phyloP scores from a whole-genome alignment of 2,888 invertebrate species.

The Acanthopleura granulata region DNA sequence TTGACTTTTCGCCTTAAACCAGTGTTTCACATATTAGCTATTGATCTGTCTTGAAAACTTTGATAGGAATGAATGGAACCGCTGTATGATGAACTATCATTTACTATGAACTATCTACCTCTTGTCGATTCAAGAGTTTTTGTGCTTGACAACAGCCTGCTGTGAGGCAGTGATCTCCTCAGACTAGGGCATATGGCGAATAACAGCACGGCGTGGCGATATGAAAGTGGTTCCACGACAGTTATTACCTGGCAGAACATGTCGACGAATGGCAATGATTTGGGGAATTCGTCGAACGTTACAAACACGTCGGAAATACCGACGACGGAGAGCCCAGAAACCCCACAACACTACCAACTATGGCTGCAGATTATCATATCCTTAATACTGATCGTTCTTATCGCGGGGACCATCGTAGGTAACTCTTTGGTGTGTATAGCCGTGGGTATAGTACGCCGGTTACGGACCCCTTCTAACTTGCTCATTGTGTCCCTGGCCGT shows the following conservation, averaged over 20 bases:
- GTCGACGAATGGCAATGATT: not conserved
- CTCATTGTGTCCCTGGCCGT: conserved; percentile 72
- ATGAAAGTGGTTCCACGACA: conserved; percentile 2
- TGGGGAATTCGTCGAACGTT: conserved; percentile 1
- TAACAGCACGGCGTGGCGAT: not conserved
- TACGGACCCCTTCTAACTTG: conserved; percentile 70
- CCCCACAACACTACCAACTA: conserved; percentile 11
- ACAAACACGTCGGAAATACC: conserved; percentile 3
- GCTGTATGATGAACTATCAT: no score
- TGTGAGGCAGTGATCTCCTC: no score
- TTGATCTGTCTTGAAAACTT: no score
- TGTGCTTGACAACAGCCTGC: no score
- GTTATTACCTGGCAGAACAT: conserved; percentile 10
- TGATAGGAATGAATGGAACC: no score
- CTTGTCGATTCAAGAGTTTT: no score
- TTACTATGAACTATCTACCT: no score
- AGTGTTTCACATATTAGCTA: no score
- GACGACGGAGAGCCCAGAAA: not conserved
- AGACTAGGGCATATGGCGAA: not conserved
- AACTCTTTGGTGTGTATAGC: conserved; percentile 73
- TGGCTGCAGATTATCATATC: conserved; percentile 52
- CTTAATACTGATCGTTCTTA: conserved; percentile 59
- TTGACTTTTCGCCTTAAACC: no score
- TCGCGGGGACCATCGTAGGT: conserved; percentile 71
- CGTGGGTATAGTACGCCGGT: conserved; percentile 71